These are phyloP conservation scores for Sitta europaea DNA, from an alignment of 2,113 vertebrate genomes.

Conservation along the genomic window DNA sequence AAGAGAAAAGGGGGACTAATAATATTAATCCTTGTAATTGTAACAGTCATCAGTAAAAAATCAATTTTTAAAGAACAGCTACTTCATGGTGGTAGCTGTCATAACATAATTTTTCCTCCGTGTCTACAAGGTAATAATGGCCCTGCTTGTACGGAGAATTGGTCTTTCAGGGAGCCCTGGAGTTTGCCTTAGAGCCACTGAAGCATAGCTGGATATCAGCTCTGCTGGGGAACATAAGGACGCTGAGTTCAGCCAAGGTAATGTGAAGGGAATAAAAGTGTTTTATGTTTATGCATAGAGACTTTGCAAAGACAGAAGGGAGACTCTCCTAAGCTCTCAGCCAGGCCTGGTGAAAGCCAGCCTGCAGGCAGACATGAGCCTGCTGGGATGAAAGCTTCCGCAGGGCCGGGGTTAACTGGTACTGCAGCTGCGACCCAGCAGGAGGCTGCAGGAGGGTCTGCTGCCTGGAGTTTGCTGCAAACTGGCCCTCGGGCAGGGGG, in stretches of 20 bases:
- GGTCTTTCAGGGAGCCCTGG: background rate
- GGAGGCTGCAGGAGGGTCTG: background rate
- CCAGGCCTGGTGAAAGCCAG: background rate
- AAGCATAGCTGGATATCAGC: background rate
- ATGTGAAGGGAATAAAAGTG: background rate
- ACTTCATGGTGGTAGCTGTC: background rate
- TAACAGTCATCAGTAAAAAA: slow-evolving; percentile 12
- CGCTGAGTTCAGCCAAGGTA: background rate
- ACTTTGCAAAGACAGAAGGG: background rate
- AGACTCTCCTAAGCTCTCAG: background rate
- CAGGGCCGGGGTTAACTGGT: background rate
- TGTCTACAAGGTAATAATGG: background rate
- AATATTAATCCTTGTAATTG: slow-evolving; percentile 30
- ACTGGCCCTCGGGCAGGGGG: background rate
- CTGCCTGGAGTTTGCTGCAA: background rate
- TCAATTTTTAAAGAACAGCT: slow-evolving; percentile 21
- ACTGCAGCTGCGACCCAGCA: background rate
- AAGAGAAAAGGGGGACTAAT: slow-evolving; percentile 32
- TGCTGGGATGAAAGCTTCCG: background rate
- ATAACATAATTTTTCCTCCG: background rate
- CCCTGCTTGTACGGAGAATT: background rate
- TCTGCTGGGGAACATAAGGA: slow-evolving; percentile 1
- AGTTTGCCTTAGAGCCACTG: background rate
- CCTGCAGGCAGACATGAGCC: background rate
- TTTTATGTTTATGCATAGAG: background rate